Evolutionary conservation across 2,888 invertebrate genomes (phyloP), one percentile per base, ranked within the genome.

Genomic region (Tachina grossa): DNA sequence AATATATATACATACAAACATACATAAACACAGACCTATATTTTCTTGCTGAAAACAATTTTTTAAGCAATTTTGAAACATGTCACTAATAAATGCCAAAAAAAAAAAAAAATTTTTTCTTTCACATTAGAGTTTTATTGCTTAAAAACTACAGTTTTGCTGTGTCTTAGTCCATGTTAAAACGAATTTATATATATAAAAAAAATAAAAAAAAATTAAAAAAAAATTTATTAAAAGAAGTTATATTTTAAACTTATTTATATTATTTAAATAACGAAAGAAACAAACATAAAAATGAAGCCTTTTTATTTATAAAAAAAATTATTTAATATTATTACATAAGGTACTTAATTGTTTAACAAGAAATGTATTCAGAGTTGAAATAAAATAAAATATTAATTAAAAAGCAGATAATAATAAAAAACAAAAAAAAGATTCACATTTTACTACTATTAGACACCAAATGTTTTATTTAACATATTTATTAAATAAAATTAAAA

Each of bases 161-260:
- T 92, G 92, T 92, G 92, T 92, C 92, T 92, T 92, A 92, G 92
- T 92, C 92, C 92, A 92, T 92, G 92, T 92, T 91, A 91, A 92
- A 92, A 92, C 92, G 92, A 92, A 92, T 92, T 82, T 84, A 81
- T 82, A 86, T 65, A 77, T 82, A 84, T 66, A 82, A 78, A 71
- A 55, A 51, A 57, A 65, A n/a, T n/a, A n/a, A 79, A 45, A 45
- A 57, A 81, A 61, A 74, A 14, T 45, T 22, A 61, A 45, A 69
- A 39, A 55, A 31, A 49, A 51, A 69, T n/a, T 63, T 76, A 74
- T 59, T 55, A 45, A 9, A 45, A 47, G 75, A 75, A 75, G 47
- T 43, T 61, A 72, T 71, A 72, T 74, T 71, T 76, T 59, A 47
- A 74, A 51, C 81, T 68, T n/a, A n/a, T n/a, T n/a, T n/a, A n/a